Conservation (phyloP, 2,888 invertebrate species). For the Octonoba sinensis region DNA sequence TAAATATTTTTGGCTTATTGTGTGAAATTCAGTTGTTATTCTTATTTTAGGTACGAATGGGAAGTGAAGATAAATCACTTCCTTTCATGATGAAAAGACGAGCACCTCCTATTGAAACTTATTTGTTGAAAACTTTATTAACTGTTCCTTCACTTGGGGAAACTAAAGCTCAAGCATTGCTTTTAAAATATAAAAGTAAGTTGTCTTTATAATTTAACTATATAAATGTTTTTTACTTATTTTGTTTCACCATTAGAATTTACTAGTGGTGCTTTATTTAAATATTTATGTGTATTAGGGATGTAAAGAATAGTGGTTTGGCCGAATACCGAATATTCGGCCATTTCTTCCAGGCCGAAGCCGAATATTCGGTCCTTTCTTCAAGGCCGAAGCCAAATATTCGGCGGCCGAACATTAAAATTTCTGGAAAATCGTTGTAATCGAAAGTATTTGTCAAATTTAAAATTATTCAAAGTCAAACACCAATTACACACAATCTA, state of each 20-base stretch:
- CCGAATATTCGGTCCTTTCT: no score
- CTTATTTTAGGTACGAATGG: conserved; percentile 42
- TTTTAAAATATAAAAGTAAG: conserved; percentile 51
- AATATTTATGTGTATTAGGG: no score
- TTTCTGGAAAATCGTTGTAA: no score
- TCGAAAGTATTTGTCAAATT: no score
- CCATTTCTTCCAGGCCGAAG: no score
- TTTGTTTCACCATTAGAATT: background rate
- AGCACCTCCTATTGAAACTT: conserved; percentile 48
- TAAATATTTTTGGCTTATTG: no score
- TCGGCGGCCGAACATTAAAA: no score
- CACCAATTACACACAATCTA: no score
- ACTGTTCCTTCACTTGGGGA: conserved; percentile 57
- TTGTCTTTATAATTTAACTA: background rate
- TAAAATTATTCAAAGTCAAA: background rate
- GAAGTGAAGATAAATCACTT: conserved; percentile 39
- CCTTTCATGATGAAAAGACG: conserved; percentile 44
- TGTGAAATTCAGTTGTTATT: no score
- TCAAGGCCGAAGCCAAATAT: no score
- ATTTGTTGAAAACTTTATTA: conserved; percentile 42
- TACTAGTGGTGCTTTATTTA: background rate
- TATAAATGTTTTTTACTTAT: background rate
- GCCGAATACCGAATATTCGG: no score
- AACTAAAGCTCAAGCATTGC: conserved; percentile 57
- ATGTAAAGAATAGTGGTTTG: no score